phyloP scores from a whole-genome alignment of 2,888 invertebrate species.

The Chloroclystis v-ata region DNA sequence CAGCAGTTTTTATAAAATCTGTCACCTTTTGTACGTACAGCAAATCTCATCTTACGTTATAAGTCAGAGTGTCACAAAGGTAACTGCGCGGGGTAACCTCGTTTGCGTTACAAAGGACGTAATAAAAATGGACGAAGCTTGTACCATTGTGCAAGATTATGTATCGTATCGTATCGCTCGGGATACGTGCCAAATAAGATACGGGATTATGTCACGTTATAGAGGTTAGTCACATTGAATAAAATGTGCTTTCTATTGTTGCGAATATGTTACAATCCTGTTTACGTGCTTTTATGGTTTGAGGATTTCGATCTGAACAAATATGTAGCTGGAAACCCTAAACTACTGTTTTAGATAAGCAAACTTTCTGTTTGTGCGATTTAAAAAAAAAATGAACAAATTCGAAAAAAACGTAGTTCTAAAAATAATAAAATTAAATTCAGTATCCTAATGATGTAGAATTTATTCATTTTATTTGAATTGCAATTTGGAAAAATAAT shows the following conservation, averaged over 20 bases:
- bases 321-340: too few species aligned
- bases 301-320: neutral
- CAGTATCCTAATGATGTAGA: too few species aligned
- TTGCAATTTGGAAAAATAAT: too few species aligned
- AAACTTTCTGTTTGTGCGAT: too few species aligned
- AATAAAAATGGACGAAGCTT: conserved; percentile 46
- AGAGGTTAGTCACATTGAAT: conserved; percentile 6
- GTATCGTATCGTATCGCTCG: conserved; percentile 16
- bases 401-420: too few species aligned
- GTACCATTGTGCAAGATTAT: conserved; percentile 22
- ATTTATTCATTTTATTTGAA: too few species aligned
- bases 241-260: conserved; percentile 4
- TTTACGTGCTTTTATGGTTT: neutral
- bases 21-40: too few species aligned
- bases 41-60: conserved; percentile 23
- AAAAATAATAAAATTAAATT: too few species aligned
- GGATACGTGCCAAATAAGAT: conserved; percentile 17
- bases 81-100: conserved; percentile 36
- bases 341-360: too few species aligned
- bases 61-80: conserved; percentile 24
- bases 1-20: too few species aligned
- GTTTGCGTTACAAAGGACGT: conserved; percentile 55
- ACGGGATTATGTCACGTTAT: conserved; percentile 9
- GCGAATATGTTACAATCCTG: neutral
- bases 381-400: too few species aligned